Percentiles rank a stretch among this genome's conserved stretches.
These are phyloP conservation scores for Gymnothorax javanicus DNA, from an alignment of 2,797 vertebrate genomes.

Conservation along the genomic window DNA sequence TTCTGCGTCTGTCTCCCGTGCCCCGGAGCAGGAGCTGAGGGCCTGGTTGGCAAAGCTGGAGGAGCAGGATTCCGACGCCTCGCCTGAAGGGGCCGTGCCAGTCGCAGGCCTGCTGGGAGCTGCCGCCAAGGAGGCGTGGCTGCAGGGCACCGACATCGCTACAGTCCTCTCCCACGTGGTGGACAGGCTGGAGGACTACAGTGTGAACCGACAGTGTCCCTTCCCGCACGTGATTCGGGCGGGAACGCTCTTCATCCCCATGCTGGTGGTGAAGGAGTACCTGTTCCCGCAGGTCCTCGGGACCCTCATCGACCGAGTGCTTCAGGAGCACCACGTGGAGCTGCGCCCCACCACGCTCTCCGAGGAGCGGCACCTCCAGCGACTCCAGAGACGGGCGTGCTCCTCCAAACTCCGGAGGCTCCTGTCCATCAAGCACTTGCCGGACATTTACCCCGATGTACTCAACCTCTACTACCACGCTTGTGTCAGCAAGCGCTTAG, in stretches of 20 bases:
- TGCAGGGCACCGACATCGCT: constrained; percentile 72
- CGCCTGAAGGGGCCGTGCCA: constrained; percentile 65
- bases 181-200: constrained; percentile 76
- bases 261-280: constrained; percentile 90
- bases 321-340: constrained; percentile 90
- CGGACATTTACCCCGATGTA: constrained; percentile 84
- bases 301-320: constrained; percentile 81
- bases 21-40: constrained; percentile 74
- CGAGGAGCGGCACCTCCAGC: constrained; percentile 87
- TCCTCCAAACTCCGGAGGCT: constrained; percentile 89
- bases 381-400: constrained; percentile 81
- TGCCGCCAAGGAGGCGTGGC: constrained; percentile 77
- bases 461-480: constrained; percentile 85
- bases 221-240: constrained; percentile 90
- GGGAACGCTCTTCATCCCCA: constrained; percentile 88
- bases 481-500: constrained; percentile 80
- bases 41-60: constrained; percentile 43
- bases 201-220: constrained; percentile 74
- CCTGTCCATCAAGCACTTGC: constrained; percentile 89
- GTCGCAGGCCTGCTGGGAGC: constrained; percentile 63
- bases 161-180: constrained; percentile 72
- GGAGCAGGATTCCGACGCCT: constrained; percentile 42
- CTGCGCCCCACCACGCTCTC: constrained; percentile 92
- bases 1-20: constrained; percentile 68
- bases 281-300: constrained; percentile 84